Evolutionary conservation across 2,113 vertebrate species (phyloP), one percentile per base, ranked within the genome.

Genomic region (Oncorhynchus tshawytscha): DNA sequence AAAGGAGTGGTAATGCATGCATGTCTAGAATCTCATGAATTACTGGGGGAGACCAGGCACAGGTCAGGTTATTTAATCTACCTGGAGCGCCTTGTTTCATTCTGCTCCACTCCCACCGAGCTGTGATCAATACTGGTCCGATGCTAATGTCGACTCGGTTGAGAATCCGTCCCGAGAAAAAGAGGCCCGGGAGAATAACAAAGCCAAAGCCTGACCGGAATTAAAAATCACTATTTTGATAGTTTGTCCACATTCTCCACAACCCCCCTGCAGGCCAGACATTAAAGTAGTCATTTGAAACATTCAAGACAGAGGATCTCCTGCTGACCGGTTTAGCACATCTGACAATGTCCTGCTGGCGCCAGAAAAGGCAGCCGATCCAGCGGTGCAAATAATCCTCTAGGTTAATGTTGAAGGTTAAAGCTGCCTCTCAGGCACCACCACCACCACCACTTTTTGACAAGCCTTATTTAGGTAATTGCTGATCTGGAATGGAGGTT

Each of bases 61-160:
- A 82, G 86, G 87, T 89, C 88, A 89, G 87, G 74, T 86, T 85
- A 90, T 92, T 87, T 87, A 89, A 91, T 93, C 83, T 89, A 87
- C 79, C 82, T 84, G 88, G 82, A 78, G 81, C 79, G 81, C 82
- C 39, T 70, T 82, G 9, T 45, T 45, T 45, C 9, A 45, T 9
- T 45, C 39, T 54, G 51, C 51, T 54, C 51, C 5, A 2, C 16
- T 54, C 51, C 9, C 82, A 73, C 79, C 59, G 79, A 83, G 81
- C 29, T 68, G 80, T 78, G 81, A 91, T 92, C 90, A 85, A 92
- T 90, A 92, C 81, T 24, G 66, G 80, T 78, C 62, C 81, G 18
- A 74, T 82, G 76, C 76, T 82, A 82, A 85, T 87, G 82, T 84
- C 85, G 8, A 39, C 59, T 79, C 84, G 81, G 73, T 77, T 84